Conservation (phyloP, 2,797 vertebrate genomes). For the Manis javanica region DNA sequence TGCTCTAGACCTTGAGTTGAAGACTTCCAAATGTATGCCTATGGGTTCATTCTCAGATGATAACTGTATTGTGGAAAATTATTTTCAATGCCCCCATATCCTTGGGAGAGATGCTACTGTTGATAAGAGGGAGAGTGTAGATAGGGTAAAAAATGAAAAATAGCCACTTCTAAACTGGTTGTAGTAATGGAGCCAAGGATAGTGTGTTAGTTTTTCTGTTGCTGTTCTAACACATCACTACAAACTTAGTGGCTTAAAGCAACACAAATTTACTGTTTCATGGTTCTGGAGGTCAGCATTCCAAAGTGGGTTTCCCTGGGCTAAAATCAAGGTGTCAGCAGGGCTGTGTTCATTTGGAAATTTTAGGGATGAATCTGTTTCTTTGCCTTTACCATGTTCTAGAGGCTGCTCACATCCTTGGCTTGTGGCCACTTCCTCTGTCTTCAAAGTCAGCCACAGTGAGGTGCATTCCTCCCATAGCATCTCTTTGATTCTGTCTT, state of each 20-base stretch:
- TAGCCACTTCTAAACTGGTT: neutral
- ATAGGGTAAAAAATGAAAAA: neutral
- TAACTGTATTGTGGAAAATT: neutral
- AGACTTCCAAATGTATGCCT: neutral
- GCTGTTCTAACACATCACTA: neutral
- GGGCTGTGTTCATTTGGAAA: rapidly evolving
- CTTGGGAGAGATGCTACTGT: neutral
- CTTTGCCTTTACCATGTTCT: neutral
- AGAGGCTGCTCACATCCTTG: neutral
- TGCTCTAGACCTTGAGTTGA: neutral
- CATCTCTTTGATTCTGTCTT: neutral
- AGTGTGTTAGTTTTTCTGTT: neutral
- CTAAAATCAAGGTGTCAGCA: neutral
- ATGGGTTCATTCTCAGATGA: conserved; percentile 4
- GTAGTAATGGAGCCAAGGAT: neutral
- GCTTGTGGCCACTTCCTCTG: neutral
- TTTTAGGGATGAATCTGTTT: neutral
- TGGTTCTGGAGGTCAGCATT: neutral
- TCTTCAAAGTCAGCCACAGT: neutral
- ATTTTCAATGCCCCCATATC: neutral
- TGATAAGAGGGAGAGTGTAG: neutral
- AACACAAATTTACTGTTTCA: neutral
- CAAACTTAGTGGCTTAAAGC: neutral
- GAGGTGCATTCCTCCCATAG: neutral
- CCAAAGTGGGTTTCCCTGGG: neutral